A percentile compares a stretch with the other conserved stretches of the same genome.
Conservation (phyloP, 2,888 invertebrate genomes). For the Rhimphoctona megacephalus region DNA sequence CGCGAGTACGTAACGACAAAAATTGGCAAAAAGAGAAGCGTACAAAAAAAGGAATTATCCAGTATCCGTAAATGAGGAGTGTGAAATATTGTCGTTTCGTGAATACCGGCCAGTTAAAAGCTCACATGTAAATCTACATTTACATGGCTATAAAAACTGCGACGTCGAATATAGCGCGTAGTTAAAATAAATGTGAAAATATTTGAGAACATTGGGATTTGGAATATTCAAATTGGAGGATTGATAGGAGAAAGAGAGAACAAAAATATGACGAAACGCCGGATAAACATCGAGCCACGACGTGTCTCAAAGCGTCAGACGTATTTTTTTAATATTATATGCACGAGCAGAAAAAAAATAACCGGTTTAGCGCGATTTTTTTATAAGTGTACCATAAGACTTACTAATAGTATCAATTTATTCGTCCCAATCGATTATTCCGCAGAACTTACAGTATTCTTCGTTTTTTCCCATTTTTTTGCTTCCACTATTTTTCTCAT, state of each 20-base stretch:
- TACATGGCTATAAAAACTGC: neutral
- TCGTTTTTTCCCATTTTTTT: conserved; percentile 8
- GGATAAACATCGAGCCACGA: conserved; percentile 13
- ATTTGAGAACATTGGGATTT: conserved; percentile 4
- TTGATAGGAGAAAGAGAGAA: neutral
- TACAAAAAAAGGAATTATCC: neutral
- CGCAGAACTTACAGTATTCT: conserved; percentile 60
- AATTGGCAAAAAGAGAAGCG: neutral
- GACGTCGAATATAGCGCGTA: neutral
- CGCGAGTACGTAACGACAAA: conserved; percentile 9
- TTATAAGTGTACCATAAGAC: conserved; percentile 31
- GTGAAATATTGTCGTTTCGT: conserved; percentile 31
- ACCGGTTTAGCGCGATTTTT: conserved; percentile 48
- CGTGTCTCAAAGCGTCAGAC: conserved; percentile 4
- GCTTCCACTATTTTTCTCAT: neutral
- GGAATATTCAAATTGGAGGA: neutral
- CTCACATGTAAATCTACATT: neutral
- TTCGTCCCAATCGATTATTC: conserved; percentile 45
- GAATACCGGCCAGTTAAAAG: conserved; percentile 27
- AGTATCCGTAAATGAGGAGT: conserved; percentile 1
- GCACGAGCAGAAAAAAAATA: conserved; percentile 28
- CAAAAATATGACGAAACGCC: conserved; percentile 2
- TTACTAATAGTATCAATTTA: conserved; percentile 41
- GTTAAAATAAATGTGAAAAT: conserved; percentile 4
- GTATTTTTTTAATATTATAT: conserved; percentile 14